phyloP scores from a whole-genome alignment of 1,140 invertebrate species.

The Cotesia typhae region DNA sequence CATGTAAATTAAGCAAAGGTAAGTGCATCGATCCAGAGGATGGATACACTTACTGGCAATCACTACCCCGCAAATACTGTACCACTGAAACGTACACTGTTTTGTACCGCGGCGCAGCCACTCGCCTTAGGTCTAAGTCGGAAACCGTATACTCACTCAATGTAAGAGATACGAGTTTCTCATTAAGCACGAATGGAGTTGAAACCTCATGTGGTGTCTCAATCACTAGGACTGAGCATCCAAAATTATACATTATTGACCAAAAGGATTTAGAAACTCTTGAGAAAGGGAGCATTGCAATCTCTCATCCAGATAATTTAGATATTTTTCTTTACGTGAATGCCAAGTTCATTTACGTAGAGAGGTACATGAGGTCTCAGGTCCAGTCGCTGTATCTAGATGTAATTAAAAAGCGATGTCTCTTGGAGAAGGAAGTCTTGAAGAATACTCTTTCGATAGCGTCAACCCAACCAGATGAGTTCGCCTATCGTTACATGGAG shows the following conservation, averaged over 20 bases:
- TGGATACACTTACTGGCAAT: conserved; percentile 38
- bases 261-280: neutral
- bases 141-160: conserved; percentile 36
- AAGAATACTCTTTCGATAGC: no score
- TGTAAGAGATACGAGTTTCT: conserved; percentile 32
- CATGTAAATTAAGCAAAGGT: conserved; percentile 29
- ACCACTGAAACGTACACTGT: conserved; percentile 24
- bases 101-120: conserved; percentile 33
- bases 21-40: conserved; percentile 35
- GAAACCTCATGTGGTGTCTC: no score
- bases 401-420: neutral
- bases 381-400: conserved; percentile 29
- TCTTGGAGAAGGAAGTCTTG: conserved; percentile 31
- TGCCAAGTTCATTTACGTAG: conserved; percentile 37
- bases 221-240: conserved; percentile 45
- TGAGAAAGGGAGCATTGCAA: conserved; percentile 37
- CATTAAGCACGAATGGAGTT: conserved; percentile 20
- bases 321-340: conserved; percentile 40
- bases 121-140: conserved; percentile 26
- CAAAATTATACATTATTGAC: conserved; percentile 44
- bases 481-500: no score
- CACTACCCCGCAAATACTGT: conserved; percentile 25
- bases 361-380: conserved; percentile 24
- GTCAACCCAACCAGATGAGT: no score
- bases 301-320: conserved; percentile 31